Conservation (phyloP, 2,113 vertebrate species). For the Campylorhamphus procurvoides region DNA sequence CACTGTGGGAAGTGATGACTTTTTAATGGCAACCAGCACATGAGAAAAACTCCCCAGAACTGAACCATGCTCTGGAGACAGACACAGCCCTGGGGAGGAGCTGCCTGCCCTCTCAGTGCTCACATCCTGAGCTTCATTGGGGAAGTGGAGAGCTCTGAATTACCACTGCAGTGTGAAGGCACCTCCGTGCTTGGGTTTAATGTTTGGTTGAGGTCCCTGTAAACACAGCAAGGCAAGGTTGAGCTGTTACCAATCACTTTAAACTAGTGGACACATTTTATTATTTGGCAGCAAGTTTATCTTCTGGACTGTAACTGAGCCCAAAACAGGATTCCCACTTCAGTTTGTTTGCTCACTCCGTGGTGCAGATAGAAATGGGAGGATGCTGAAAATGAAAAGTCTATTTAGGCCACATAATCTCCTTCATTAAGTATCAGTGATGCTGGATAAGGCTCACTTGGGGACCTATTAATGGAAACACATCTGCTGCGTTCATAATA, state of each 20-base stretch:
- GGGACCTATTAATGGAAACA: slow-evolving; percentile 57
- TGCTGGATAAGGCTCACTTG: slow-evolving; percentile 43
- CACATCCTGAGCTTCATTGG: slow-evolving; percentile 43
- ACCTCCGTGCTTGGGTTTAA: neutral
- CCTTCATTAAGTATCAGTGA: slow-evolving; percentile 39
- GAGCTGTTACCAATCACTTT: slow-evolving; percentile 32
- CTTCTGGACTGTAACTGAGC: slow-evolving; percentile 42
- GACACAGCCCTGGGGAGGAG: neutral
- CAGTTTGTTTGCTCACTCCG: slow-evolving; percentile 34
- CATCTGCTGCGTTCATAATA: slow-evolving; percentile 37
- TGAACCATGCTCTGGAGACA: slow-evolving; percentile 37
- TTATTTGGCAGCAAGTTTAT: slow-evolving; percentile 45
- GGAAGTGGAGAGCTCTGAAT: slow-evolving; percentile 1
- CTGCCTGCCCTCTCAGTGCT: slow-evolving; percentile 35
- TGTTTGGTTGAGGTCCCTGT: slow-evolving; percentile 39
- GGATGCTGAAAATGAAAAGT: slow-evolving; percentile 31
- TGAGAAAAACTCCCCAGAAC: slow-evolving; percentile 8
- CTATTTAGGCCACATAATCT: slow-evolving; percentile 49
- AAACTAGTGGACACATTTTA: slow-evolving; percentile 15
- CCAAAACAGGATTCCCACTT: slow-evolving; percentile 6
- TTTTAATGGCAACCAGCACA: slow-evolving; percentile 20
- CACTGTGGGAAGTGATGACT: slow-evolving; percentile 48
- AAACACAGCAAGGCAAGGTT: slow-evolving; percentile 34
- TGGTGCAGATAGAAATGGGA: neutral
- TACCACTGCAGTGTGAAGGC: neutral